These are phyloP conservation scores for Drosophila limbata DNA, from an alignment of 2,888 invertebrate species.

Conservation along the genomic window DNA sequence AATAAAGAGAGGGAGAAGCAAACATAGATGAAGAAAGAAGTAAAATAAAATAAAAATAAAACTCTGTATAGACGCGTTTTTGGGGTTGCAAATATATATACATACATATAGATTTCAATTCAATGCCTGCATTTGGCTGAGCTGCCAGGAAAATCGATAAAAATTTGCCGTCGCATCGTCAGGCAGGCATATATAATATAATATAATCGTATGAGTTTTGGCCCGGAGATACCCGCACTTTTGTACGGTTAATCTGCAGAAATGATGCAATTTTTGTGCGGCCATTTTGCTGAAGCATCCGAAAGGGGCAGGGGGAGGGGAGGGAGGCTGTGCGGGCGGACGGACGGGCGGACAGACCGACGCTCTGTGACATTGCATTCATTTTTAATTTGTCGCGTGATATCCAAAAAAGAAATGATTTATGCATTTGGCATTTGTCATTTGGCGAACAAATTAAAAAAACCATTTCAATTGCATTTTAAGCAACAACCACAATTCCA, in stretches of 20 bases:
- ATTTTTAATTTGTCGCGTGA: constrained; percentile 70
- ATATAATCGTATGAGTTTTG: constrained; percentile 5
- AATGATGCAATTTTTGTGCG: constrained; percentile 36
- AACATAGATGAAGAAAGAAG: constrained; percentile 42
- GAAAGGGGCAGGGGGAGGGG: not conserved
- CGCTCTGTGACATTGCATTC: constrained; percentile 61
- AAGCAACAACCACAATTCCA: constrained; percentile 13
- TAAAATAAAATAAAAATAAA: constrained; percentile 56
- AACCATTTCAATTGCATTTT: constrained; percentile 53
- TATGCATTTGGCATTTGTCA: constrained; percentile 56
- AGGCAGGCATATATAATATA: not conserved
- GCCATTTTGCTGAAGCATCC: constrained; percentile 22
- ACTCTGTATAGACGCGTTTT: constrained; percentile 46
- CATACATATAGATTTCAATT: constrained; percentile 17
- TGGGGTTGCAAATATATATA: constrained; percentile 67
- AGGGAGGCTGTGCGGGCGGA: constrained; percentile 15
- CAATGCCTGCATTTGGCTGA: constrained; percentile 62
- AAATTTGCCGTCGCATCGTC: constrained; percentile 51
- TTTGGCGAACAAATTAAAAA: constrained; percentile 64
- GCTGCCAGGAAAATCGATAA: constrained; percentile 71
- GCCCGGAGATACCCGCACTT: constrained; percentile 40
- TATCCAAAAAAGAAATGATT: constrained; percentile 57
- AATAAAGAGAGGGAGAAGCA: constrained; percentile 13
- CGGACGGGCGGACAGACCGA: not conserved
- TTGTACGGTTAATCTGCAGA: constrained; percentile 41